Base-by-base conservation (phyloP, 2,888 invertebrate genomes). In the Drosophila siamana region DNA sequence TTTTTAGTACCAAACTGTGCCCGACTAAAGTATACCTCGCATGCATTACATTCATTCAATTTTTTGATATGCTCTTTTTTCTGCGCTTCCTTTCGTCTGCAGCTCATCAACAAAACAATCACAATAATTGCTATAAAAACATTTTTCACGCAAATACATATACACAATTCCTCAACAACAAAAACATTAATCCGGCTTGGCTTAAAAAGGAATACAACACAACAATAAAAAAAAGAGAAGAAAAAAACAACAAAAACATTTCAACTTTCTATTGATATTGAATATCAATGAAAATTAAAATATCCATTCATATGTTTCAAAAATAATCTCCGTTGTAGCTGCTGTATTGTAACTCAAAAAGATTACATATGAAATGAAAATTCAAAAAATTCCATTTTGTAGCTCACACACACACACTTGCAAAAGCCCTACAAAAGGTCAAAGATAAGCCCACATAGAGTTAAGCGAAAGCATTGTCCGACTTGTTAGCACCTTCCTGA, bases 391-490 rank as follows among this genome's bases (percentile, higher is more conserved):
- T 61, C 56, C 60, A 36, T 66, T 47, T 26, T 19, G 28, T 36
- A 26, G n/a, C 28, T 38, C 36, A 43, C 30, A 48, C 26, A 36
- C 43, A 28, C 44, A 44, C 36, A 48, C 38, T 16, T 16, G 19
- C 36, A 28, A 30, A 51, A 13, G 24, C 30, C 36, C 47, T 24
- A 61, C 66, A 57, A 22, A 46, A 57, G 57, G 60, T 66, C 74
- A 74, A 57, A 66, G 59, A 36, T 50, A 63, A 57, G 48, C 52
- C 44, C 33, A 48, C 54, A 24, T 54, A 26, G 7, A 16, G 40
- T 50, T 69, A 64, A 50, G 24, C 56, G 16, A 33, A 62, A 41
- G 46, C 28, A 55, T 76, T 74, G 74, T 69, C 24, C 15, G 40
- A 13, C 13, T 44, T 44, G 33, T 0, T n/a, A 24, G 19, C 24